Percentiles rank a stretch among this genome's conserved stretches.
These are phyloP conservation scores for Chauna torquata DNA, from an alignment of 2,113 vertebrate species.

Conservation along the genomic window DNA sequence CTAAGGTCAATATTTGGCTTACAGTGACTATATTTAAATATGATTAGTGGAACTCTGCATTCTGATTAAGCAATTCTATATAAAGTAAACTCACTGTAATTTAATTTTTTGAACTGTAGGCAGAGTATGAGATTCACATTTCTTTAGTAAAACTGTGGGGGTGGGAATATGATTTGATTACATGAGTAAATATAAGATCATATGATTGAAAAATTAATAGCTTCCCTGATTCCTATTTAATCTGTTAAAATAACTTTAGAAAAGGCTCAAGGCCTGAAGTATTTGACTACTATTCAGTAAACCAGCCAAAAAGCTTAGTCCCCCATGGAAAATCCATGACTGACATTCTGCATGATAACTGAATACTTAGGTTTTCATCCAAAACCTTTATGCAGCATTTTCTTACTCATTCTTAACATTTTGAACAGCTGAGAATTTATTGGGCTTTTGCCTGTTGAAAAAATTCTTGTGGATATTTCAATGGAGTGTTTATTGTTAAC, in stretches of 20 bases:
- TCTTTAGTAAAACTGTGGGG: neutral
- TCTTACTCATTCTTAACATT: neutral
- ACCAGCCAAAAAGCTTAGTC: slow-evolving; percentile 16
- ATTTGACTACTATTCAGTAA: slow-evolving; percentile 35
- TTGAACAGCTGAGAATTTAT: slow-evolving; percentile 46
- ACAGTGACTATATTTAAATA: slow-evolving; percentile 38
- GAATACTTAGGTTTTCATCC: neutral
- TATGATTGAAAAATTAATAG: slow-evolving; percentile 63
- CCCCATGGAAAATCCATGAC: neutral
- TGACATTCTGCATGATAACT: neutral
- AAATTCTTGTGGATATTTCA: slow-evolving; percentile 33
- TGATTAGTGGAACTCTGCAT: slow-evolving; percentile 31
- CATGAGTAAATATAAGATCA: slow-evolving; percentile 25
- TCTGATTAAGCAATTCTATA: slow-evolving; percentile 25
- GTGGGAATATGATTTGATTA: slow-evolving; percentile 12
- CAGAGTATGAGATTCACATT: slow-evolving; percentile 19
- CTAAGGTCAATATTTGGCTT: slow-evolving; percentile 41
- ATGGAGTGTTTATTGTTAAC: slow-evolving; percentile 30
- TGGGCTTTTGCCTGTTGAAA: slow-evolving; percentile 8
- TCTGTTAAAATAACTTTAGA: slow-evolving; percentile 64
- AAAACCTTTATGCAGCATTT: neutral
- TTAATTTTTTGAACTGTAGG: slow-evolving; percentile 29
- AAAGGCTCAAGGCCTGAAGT: slow-evolving; percentile 41
- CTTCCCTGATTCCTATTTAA: slow-evolving; percentile 30
- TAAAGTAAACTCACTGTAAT: slow-evolving; percentile 27